Percentiles rank a stretch among this genome's conserved stretches.
These are phyloP conservation scores for Ceratoteleas bidentatus DNA, from an alignment of 1,140 invertebrate genomes.

Conservation along the genomic window DNA sequence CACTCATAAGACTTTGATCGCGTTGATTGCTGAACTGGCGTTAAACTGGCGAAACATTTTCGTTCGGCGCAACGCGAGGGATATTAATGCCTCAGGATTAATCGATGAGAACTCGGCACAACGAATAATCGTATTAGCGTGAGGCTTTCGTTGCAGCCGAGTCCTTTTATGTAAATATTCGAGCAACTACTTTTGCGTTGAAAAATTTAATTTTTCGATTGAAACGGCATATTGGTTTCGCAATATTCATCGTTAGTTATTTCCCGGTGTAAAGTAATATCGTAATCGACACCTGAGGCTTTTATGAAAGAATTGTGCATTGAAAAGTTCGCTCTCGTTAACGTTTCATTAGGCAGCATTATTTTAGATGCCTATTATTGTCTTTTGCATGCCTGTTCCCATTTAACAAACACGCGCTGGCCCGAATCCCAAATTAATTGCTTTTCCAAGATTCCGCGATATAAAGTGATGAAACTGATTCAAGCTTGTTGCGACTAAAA, in stretches of 20 bases:
- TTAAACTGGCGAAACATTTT: conserved; percentile 25
- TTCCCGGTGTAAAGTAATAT: conserved; percentile 43
- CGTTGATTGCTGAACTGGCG: conserved; percentile 34
- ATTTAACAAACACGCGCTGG: not conserved
- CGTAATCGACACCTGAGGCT: conserved; percentile 58
- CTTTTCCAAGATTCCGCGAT: not conserved
- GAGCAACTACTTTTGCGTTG: conserved; percentile 45
- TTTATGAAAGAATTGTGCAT: conserved; percentile 48
- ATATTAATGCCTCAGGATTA: conserved; percentile 38
- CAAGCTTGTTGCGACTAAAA: too few species aligned
- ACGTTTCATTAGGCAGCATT: conserved; percentile 30
- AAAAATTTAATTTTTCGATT: conserved; percentile 64
- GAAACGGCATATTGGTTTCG: conserved; percentile 35
- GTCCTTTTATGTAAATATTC: conserved; percentile 60
- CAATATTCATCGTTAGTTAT: conserved; percentile 49
- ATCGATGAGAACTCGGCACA: conserved; percentile 27
- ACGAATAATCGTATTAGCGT: conserved; percentile 51
- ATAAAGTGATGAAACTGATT: too few species aligned
- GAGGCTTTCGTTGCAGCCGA: conserved; percentile 22
- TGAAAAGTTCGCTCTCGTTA: conserved; percentile 40
- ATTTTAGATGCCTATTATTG: conserved; percentile 24
- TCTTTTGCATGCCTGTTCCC: not conserved
- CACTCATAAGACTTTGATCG: conserved; percentile 38
- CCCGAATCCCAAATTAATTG: not conserved
- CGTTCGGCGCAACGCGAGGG: conserved; percentile 9